These are phyloP conservation scores for Leptonema lineaticorne DNA, from an alignment of 1,140 invertebrate genomes.

Conservation along the genomic window DNA sequence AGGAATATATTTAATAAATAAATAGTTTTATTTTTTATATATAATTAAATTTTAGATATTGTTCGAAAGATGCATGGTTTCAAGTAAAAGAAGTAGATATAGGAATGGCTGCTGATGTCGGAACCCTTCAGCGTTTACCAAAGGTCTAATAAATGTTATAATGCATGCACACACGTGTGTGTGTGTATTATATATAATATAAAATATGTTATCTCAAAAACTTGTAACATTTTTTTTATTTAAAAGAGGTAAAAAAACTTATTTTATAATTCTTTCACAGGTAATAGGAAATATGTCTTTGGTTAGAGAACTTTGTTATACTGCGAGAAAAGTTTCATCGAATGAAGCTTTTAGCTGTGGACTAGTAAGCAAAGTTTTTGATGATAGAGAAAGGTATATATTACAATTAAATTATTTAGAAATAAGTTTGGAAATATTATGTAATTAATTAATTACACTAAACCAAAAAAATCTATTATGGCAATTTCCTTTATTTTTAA, in stretches of 20 bases:
- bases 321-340: slow-evolving; percentile 78
- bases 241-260: too few species aligned
- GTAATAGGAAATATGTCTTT: slow-evolving; percentile 86
- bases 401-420: not conserved
- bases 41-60: slow-evolving; percentile 67
- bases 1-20: not conserved
- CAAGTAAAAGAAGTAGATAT: slow-evolving; percentile 85
- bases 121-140: slow-evolving; percentile 90
- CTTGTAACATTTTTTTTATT: not conserved
- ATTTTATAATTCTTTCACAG: slow-evolving; percentile 42
- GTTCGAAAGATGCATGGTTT: slow-evolving; percentile 88
- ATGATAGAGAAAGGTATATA: slow-evolving; percentile 66
- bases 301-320: slow-evolving; percentile 83
- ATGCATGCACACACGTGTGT: too few species aligned
- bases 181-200: not conserved
- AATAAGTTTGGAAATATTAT: not conserved
- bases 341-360: slow-evolving; percentile 77
- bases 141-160: slow-evolving; percentile 57
- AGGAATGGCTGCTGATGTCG: slow-evolving; percentile 93
- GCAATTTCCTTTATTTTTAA: not conserved
- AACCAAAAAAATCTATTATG: too few species aligned
- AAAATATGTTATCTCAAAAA: not conserved
- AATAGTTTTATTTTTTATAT: not conserved
- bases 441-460: not conserved
- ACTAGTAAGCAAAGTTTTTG: slow-evolving; percentile 74